A percentile compares a stretch with the other conserved stretches of the same genome.
These are phyloP conservation scores for Anagyrus pseudococci DNA, from an alignment of 2,888 invertebrate species.

Conservation along the genomic window DNA sequence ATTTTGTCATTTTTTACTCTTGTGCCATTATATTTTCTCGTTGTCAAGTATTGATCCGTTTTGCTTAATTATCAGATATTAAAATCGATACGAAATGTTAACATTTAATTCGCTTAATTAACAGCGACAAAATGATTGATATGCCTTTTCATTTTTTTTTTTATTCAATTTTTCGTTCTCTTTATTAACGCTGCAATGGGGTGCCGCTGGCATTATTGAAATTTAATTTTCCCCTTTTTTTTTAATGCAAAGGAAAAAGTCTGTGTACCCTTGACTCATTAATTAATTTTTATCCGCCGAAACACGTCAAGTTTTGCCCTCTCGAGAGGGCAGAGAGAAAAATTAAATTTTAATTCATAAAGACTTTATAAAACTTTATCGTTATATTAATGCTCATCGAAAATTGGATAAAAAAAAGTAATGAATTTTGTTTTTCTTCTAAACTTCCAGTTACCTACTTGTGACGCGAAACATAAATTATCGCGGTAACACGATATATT, in stretches of 20 bases:
- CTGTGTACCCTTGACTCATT: conserved; percentile 1
- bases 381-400: too few species aligned
- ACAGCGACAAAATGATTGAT: conserved; percentile 1
- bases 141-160: too few species aligned
- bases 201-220: conserved; percentile 3
- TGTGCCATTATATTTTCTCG: too few species aligned
- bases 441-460: too few species aligned
- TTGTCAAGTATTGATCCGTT: conserved; percentile 8
- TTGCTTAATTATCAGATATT: conserved; percentile 8
- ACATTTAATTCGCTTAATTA: conserved; percentile 23
- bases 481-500: too few species aligned
- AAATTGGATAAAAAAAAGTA: too few species aligned
- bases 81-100: conserved; percentile 2
- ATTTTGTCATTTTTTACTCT: too few species aligned
- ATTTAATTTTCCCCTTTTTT: conserved; percentile 12
- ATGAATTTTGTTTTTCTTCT: too few species aligned
- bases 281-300: conserved; percentile 11
- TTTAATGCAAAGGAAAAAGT: not conserved
- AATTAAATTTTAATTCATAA: not conserved
- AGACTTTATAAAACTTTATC: too few species aligned
- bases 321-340: not conserved
- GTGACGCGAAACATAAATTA: too few species aligned
- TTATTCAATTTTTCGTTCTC: too few species aligned
- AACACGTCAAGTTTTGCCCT: not conserved
- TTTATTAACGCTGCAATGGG: not conserved